Base-by-base conservation (phyloP, 2,888 invertebrate genomes). In the Drosophila koepferae region DNA sequence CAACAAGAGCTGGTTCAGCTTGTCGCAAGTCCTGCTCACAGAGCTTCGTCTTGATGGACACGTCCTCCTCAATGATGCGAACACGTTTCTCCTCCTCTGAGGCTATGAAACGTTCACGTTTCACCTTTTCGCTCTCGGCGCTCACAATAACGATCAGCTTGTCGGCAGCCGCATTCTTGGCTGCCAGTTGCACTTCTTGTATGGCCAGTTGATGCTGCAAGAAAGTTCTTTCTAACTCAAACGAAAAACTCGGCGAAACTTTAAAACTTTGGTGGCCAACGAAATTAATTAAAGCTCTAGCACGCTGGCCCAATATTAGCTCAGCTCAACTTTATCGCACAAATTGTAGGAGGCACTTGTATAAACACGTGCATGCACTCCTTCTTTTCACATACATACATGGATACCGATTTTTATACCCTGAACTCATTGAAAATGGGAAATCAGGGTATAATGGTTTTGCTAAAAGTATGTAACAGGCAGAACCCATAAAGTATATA, bases 1-100 rank as follows among this genome's bases (percentile, higher is more conserved):
- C 98, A 9, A 96, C 93, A 53, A 99, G 93, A 2, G 98, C 98
- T 0, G 99, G 99, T 92, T 99, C 98, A 0, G 99, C 99, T 92
- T 97, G 98, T 0, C 96, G 96, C 85, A 99, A 94, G 94, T 99
- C 99, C 85, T 96, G 96, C 64, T 97, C 97, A 92, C 98, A 98
- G 82, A 97, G 95, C 92, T 95, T 96, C 48, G 97, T 96, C 90
- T 98, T 97, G 76, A 96, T 95, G 4, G 96, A 95, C 1, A 99
- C 98, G 90, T 97, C 97, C 86, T 97, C 97, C 92, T 98, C 98
- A 81, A 98, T 98, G 43, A 96, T 95, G 74, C 96, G 96, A 0
- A 99, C 98, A 91, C 98, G 98, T 80, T 95, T 96, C 92, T 98
- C 98, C 93, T 99, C 98, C 87, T 97, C 97, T 48, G 96, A 95